Conservation (phyloP, 2,888 invertebrate species). For the Schizaphis graminum region DNA sequence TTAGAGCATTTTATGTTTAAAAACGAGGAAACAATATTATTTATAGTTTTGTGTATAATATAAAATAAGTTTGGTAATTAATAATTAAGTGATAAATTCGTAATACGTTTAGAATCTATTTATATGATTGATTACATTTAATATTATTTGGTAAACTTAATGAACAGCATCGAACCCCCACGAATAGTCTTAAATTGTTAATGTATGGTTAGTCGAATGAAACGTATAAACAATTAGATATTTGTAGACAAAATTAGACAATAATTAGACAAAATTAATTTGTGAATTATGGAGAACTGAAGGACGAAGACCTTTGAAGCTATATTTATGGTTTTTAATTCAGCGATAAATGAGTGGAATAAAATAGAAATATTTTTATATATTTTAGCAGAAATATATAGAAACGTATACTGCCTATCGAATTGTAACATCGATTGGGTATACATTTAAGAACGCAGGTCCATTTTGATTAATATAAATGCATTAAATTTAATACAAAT, state of each 20-base stretch:
- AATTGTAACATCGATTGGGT: background rate
- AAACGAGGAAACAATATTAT: background rate
- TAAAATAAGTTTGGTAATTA: background rate
- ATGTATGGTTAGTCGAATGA: background rate
- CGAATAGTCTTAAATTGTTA: background rate
- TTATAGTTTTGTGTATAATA: too few species aligned
- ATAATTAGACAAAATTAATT: background rate
- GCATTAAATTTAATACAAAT: background rate
- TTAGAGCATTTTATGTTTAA: background rate
- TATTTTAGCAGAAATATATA: background rate
- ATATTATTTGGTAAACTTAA: background rate
- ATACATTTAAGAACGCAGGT: background rate
- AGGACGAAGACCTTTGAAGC: background rate
- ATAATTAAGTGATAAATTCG: background rate
- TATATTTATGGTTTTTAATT: background rate
- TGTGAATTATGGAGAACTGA: background rate
- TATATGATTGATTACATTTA: background rate
- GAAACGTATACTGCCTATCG: background rate
- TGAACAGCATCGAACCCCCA: background rate
- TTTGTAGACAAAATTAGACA: too few species aligned
- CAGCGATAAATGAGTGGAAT: background rate
- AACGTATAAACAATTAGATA: background rate
- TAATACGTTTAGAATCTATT: background rate
- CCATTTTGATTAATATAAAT: background rate
- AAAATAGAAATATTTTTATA: background rate